Evolutionary conservation across 2,113 vertebrate genomes (phyloP).

Genomic region (Serilophus lunatus): DNA sequence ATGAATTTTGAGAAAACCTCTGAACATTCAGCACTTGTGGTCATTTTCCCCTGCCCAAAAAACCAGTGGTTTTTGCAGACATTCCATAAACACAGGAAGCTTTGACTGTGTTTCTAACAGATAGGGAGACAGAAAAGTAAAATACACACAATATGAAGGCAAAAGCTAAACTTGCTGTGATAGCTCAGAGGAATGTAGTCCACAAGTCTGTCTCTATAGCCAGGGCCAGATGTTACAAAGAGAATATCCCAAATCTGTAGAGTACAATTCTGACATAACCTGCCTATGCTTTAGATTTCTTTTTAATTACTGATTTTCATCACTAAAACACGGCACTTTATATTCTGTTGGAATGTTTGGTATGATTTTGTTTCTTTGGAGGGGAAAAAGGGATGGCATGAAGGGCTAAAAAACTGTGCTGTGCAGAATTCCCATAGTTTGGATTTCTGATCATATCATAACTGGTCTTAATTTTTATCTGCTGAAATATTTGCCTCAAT

Average conservation of each 20-base stretch:
- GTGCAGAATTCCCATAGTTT: neutral
- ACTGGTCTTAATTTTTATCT: neutral
- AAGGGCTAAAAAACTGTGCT: neutral
- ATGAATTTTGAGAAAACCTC: constrained; percentile 29
- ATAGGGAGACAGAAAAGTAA: constrained; percentile 47
- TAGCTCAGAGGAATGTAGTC: neutral
- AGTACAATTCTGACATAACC: neutral
- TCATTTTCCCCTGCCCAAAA: neutral
- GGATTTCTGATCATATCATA: neutral
- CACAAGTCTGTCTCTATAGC: neutral
- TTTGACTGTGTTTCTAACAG: constrained; percentile 44
- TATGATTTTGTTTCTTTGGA: neutral
- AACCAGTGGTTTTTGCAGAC: constrained; percentile 54
- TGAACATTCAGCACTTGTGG: constrained; percentile 32
- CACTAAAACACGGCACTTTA: neutral
- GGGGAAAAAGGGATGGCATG: neutral
- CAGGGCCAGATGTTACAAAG: neutral
- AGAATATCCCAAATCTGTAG: neutral
- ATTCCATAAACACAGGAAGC: constrained; percentile 71
- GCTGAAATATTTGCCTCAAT: neutral
- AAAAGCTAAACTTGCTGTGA: neutral
- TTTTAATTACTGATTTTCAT: neutral
- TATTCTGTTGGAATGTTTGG: neutral
- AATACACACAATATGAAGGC: neutral
- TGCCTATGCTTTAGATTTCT: neutral